Percentiles rank a stretch among this genome's conserved stretches.
Evolutionary conservation across 2,113 vertebrate genomes (phyloP).

Genomic region (Reinhardtius hippoglossoides): DNA sequence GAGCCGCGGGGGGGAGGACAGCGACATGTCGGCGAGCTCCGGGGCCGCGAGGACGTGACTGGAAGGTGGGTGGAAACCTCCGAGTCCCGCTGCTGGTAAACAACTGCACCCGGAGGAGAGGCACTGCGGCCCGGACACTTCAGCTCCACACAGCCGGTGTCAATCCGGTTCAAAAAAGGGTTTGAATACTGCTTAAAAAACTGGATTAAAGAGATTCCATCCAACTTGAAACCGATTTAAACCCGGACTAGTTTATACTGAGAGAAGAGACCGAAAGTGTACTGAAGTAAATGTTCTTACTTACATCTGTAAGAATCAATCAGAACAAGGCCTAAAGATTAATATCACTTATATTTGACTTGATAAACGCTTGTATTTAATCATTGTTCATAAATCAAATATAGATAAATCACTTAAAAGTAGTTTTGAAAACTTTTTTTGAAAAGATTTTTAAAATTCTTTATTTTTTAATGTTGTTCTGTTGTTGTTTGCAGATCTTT

Average conservation of each 20-base stretch:
- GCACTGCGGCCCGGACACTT: neutral
- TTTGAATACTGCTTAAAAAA: neutral
- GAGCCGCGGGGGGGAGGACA: neutral
- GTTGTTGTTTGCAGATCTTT: slow-evolving; percentile 20
- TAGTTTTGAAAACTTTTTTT: no score
- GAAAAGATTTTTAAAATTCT: no score
- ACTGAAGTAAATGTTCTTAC: no score
- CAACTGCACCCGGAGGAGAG: slow-evolving; percentile 34
- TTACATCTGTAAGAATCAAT: no score
- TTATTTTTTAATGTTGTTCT: neutral
- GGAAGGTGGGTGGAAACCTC: slow-evolving; percentile 32
- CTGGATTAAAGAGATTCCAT: neutral
- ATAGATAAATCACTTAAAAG: no score
- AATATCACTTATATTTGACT: no score
- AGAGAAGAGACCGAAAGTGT: no score
- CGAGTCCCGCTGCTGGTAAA: slow-evolving; percentile 49
- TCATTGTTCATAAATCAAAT: no score
- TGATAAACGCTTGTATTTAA: no score
- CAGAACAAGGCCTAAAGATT: no score
- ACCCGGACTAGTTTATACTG: no score
- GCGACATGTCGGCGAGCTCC: slow-evolving; percentile 47
- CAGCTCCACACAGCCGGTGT: neutral
- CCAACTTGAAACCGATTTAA: neutral
- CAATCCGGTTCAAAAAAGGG: neutral
- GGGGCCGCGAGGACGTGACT: slow-evolving; percentile 49